Base-by-base conservation (phyloP, 2,888 invertebrate species). In the Brachypterus glaber region DNA sequence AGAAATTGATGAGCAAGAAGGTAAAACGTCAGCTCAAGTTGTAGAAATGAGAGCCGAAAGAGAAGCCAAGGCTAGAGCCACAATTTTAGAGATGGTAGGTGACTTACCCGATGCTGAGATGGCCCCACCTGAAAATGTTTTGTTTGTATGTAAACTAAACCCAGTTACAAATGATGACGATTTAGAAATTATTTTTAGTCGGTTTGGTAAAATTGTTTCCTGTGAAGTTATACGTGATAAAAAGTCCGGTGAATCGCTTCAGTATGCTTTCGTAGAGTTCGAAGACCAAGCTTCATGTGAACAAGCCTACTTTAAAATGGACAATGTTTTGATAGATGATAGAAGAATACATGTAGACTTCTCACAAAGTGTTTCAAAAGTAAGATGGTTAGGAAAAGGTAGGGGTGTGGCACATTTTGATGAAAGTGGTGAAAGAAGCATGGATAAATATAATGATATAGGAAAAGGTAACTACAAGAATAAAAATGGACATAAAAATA, bases 301-400 rank as follows among this genome's bases (percentile, higher is more conserved):
- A 68, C 87, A 88, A 52, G 98, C 98, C 1, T 99, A 90, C 66
- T 95, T 98, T 58, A 98, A 98, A 71, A 99, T 98, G 98, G 97
- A 97, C 62, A 99, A 99, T 70, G 97, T 98, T 0, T 70, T 98
- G 4, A 98, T 99, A 53, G 98, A 99, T 67, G 98, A 99, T 61
- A 73, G 98, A 16, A 74, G 98, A 46, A 98, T 99, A 56, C 98
- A 98, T 68, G 98, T 99, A 1, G 98, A 99, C 67, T 99, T 99
- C 69, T 96, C 95, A 46, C 98, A 99, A 63, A 96, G 96, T 33
- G 97, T 99, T 0, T 82, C 97, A 2, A 96, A 95, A 67, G 77
- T 90, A 52, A 82, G 82, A 53, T 93, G 90, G 88, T 73, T 80
- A 36, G 91, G 91, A 2, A 91, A 90, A 68, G 91, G 88, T 0